Base-by-base conservation (phyloP, 1,140 invertebrate genomes). In the Pseudomyrmex gracilis region DNA sequence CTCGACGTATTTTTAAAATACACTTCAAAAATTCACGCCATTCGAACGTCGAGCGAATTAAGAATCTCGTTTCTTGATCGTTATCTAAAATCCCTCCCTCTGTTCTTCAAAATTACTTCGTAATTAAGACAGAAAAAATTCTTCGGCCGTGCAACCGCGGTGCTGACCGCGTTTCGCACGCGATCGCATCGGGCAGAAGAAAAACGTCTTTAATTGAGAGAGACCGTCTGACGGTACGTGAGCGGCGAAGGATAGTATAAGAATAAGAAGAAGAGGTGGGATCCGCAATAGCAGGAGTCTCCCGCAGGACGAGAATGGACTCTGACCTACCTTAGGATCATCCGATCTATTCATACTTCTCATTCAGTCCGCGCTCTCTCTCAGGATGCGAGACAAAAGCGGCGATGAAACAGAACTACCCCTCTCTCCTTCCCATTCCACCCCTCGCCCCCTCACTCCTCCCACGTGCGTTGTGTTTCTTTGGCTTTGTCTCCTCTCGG, bases 301-400 rank as follows among this genome's bases (percentile, higher is more conserved):
- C 90, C 87, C 88, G 87, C 92, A 84, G 89, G 84, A 88, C 88
- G 80, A 92, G 91, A 93, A 92, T 91, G 90, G 92, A 93, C 93
- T 34, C 34, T 94, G 94, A 94, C 93, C 93, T 94, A 94, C 93
- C 93, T 91, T 90, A 93, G 94, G 92, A 94, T 94, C 93, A 94
- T 94, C 93, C 93, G 93, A 94, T 94, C 94, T 94, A 93, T 94
- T 94, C 92, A 92, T 73, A 68, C 85, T 90, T 66, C 89, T 92
- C 90, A 93, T 94, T 94, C 93, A 93, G 78, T 90, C 43, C 89
- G 84, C 86, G 70, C 87, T 90, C 92, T 92, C 90, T 92, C 90
- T 93, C 93, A 94, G 93, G 93, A 94, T 94, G 91, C 93, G 93
- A 94, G 93, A 94, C 93, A 94, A 94, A 93, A 86, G 93, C 86